Conservation (phyloP, 2,113 vertebrate species). For the Nannospalax galili region DNA sequence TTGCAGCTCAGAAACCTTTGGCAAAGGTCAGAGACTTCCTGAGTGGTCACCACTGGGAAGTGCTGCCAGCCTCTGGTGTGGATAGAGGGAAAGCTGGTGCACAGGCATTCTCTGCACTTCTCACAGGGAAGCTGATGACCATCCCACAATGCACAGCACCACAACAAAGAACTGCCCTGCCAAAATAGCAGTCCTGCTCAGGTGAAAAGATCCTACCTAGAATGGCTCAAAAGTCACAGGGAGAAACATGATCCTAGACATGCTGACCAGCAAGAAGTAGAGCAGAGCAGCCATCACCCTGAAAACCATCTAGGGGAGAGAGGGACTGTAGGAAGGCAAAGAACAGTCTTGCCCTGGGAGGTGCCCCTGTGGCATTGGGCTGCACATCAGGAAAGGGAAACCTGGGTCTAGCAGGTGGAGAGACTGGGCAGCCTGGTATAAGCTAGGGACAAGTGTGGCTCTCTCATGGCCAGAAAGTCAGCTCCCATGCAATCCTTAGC, state of each 20-base stretch:
- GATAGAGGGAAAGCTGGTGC: too few species aligned
- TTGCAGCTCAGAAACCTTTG: neutral
- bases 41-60: neutral
- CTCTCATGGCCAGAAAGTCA: neutral
- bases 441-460: neutral
- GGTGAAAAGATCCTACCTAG: neutral
- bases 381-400: neutral
- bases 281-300: too few species aligned
- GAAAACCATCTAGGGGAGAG: neutral
- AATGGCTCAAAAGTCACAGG: too few species aligned
- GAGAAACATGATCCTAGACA: neutral
- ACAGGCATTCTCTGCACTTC: too few species aligned
- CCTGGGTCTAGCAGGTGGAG: neutral
- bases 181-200: neutral
- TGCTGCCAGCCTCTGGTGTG: fast-evolving
- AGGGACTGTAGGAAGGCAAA: too few species aligned
- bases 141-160: neutral
- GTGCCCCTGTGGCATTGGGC: neutral
- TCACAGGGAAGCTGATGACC: neutral
- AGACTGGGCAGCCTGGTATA: neutral
- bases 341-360: neutral
- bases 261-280: neutral
- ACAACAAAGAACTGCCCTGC: too few species aligned
- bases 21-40: neutral
- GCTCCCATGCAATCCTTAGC: neutral